These are phyloP conservation scores for Mionectes macconnelli DNA, from an alignment of 2,113 vertebrate species.

Conservation along the genomic window DNA sequence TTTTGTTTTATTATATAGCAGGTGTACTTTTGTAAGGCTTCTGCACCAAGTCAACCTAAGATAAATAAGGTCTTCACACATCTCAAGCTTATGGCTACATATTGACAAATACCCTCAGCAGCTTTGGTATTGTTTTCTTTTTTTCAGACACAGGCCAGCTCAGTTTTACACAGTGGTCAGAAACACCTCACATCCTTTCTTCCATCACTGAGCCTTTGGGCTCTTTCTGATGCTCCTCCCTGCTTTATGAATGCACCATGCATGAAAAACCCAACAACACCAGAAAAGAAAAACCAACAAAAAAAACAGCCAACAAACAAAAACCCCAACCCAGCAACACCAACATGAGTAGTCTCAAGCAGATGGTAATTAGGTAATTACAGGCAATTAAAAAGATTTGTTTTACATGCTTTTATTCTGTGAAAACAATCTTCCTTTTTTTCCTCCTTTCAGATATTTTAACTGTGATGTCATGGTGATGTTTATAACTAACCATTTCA, in stretches of 20 bases:
- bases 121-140: neutral
- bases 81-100: neutral
- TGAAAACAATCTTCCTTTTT: neutral
- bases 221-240: neutral
- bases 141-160: conserved; percentile 8
- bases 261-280: neutral
- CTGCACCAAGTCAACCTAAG: neutral
- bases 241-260: neutral
- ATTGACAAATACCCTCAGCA: conserved; percentile 33
- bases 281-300: neutral
- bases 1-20: neutral
- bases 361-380: neutral
- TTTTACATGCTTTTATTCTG: neutral
- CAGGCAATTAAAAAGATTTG: neutral
- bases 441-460: neutral
- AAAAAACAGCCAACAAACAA: neutral
- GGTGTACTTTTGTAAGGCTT: neutral
- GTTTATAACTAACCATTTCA: neutral
- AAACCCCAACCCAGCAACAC: neutral
- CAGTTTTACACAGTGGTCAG: neutral
- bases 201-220: neutral
- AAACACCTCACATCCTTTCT: neutral
- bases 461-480: neutral
- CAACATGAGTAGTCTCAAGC: neutral
- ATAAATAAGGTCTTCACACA: conserved; percentile 14